phyloP scores from a whole-genome alignment of 2,888 invertebrate genomes.

The Ophion costatus region DNA sequence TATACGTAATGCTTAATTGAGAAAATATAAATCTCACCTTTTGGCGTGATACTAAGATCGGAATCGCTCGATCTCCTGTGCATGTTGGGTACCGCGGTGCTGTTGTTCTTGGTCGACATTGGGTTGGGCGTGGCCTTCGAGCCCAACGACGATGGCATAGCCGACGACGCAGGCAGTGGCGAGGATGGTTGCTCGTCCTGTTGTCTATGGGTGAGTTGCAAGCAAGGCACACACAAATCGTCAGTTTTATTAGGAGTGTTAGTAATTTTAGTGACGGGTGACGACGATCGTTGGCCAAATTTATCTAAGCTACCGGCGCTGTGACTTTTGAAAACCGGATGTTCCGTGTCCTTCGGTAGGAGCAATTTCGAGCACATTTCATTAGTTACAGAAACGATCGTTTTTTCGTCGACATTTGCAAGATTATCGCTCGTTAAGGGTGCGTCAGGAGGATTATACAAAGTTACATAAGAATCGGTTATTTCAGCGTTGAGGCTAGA shows the following conservation, averaged over 20 bases:
- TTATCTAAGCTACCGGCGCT: constrained; percentile 72
- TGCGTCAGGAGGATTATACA: not conserved
- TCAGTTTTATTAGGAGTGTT: constrained; percentile 80
- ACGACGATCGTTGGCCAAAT: constrained; percentile 47
- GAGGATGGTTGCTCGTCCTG: constrained; percentile 74
- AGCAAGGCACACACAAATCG: constrained; percentile 83
- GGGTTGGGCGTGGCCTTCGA: constrained; percentile 85
- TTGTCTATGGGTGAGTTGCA: constrained; percentile 80
- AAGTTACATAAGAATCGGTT: constrained; percentile 45
- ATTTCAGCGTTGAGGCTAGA: constrained; percentile 24
- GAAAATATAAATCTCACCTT: constrained; percentile 87
- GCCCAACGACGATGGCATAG: constrained; percentile 83
- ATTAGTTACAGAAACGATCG: not conserved
- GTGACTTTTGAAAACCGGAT: constrained; percentile 70
- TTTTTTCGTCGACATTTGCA: not conserved
- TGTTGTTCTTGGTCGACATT: constrained; percentile 83
- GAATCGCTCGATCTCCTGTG: constrained; percentile 96
- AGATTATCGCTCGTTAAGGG: constrained; percentile 15
- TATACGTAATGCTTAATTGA: not conserved
- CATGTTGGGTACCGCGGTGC: constrained; percentile 81
- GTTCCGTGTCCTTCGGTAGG: constrained; percentile 62
- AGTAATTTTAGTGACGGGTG: constrained; percentile 72
- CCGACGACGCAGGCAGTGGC: constrained; percentile 59
- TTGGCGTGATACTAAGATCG: constrained; percentile 95
- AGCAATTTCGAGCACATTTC: constrained; percentile 37